Conservation (phyloP, 2,113 vertebrate genomes). For the Sminthopsis crassicaudata region DNA sequence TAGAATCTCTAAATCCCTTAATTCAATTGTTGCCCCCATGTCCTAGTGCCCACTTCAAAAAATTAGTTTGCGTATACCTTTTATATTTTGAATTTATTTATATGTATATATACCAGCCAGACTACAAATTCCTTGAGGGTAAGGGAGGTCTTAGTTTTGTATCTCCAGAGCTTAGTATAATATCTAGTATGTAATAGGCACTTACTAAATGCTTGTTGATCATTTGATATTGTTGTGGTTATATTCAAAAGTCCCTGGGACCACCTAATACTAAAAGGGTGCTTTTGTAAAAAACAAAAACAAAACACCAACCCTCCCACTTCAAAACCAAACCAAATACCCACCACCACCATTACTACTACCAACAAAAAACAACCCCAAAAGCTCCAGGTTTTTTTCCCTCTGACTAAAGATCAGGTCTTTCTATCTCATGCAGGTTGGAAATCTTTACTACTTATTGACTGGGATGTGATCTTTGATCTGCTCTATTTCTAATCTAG, state of each 20-base stretch:
- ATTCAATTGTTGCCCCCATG: background rate
- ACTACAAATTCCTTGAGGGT: background rate
- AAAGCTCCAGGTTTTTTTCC: background rate
- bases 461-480: background rate
- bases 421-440: background rate
- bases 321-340: background rate
- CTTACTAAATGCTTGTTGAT: background rate
- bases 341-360: no score
- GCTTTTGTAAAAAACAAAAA: background rate
- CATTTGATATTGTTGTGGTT: background rate
- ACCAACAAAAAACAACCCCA: background rate
- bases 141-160: background rate
- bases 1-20: background rate
- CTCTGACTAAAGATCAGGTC: background rate
- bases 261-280: background rate
- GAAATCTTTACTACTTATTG: background rate
- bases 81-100: background rate
- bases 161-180: background rate
- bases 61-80: background rate
- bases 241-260: background rate
- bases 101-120: background rate
- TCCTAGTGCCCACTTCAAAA: background rate
- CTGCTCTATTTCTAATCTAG: background rate
- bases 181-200: background rate
- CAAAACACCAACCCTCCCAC: background rate